Percentiles rank a stretch among this genome's conserved stretches.
Conservation (phyloP, 2,113 vertebrate genomes). For the Tragelaphus scriptus region DNA sequence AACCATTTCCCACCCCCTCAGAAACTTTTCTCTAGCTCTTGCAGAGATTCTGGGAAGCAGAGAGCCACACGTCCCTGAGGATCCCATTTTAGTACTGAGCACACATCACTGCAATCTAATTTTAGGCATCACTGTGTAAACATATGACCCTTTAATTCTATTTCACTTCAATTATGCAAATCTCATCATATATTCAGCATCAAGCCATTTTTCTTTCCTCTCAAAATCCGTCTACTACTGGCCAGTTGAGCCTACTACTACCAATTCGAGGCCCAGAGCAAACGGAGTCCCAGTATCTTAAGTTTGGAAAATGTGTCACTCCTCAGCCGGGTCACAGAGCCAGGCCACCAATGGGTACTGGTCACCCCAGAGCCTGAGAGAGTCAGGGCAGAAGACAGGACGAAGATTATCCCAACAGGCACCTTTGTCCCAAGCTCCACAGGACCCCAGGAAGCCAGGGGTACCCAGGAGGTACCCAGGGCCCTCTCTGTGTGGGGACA, state of each 20-base stretch:
- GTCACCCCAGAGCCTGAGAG: no score
- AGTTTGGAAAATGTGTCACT: background rate
- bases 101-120: conserved; percentile 37
- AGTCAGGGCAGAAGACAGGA: background rate
- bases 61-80: background rate
- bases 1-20: background rate
- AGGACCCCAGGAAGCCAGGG: background rate
- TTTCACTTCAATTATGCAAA: conserved; percentile 67
- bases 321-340: background rate
- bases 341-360: rapidly evolving
- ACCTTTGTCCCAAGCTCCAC: rapidly evolving
- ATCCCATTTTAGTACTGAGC: conserved; percentile 27
- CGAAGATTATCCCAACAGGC: background rate
- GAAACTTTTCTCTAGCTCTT: background rate
- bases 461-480: background rate
- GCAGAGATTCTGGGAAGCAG: conserved; percentile 4
- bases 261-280: background rate
- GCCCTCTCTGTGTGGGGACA: background rate
- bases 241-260: background rate
- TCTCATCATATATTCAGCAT: conserved; percentile 56
- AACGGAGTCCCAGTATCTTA: background rate
- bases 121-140: conserved; percentile 56
- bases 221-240: conserved; percentile 29
- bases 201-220: conserved; percentile 56
- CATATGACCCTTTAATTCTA: conserved; percentile 67